Conservation (phyloP, 2,113 vertebrate genomes). For the Cynocephalus volans region DNA sequence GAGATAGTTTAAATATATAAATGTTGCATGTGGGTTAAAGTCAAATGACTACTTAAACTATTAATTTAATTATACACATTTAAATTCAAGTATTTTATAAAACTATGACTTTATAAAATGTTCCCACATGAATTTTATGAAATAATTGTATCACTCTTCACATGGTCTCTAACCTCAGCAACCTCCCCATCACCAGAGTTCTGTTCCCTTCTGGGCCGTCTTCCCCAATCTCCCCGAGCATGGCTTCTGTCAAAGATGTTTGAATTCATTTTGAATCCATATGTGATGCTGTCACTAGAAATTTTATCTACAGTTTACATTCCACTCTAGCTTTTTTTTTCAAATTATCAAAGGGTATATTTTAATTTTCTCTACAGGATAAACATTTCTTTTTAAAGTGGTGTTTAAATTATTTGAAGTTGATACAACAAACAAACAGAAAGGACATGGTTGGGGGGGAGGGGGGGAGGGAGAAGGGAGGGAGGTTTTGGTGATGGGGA, state of each 20-base stretch:
- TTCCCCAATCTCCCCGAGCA: background rate
- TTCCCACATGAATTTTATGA: background rate
- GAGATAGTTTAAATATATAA: background rate
- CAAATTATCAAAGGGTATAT: background rate
- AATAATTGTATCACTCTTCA: background rate
- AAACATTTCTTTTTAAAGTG: background rate
- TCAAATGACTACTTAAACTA: background rate
- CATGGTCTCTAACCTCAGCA: background rate
- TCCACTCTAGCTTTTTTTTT: background rate
- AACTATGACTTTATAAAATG: background rate
- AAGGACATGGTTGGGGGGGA: too few relatives aligned
- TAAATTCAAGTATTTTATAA: constrained; percentile 33
- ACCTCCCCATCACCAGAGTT: background rate
- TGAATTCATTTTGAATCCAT: constrained; percentile 25
- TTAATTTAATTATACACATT: background rate
- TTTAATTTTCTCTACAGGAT: background rate
- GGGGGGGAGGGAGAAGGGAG: too few relatives aligned
- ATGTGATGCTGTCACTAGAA: background rate
- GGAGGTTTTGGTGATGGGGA: too few relatives aligned
- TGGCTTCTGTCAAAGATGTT: background rate
- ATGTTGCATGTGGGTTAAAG: background rate
- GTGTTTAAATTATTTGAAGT: too few relatives aligned
- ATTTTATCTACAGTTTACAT: background rate
- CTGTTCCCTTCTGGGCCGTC: accelerated
- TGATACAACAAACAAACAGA: too few relatives aligned